Conservation (phyloP, 2,888 invertebrate species). For the Stictocephala bisonia region DNA sequence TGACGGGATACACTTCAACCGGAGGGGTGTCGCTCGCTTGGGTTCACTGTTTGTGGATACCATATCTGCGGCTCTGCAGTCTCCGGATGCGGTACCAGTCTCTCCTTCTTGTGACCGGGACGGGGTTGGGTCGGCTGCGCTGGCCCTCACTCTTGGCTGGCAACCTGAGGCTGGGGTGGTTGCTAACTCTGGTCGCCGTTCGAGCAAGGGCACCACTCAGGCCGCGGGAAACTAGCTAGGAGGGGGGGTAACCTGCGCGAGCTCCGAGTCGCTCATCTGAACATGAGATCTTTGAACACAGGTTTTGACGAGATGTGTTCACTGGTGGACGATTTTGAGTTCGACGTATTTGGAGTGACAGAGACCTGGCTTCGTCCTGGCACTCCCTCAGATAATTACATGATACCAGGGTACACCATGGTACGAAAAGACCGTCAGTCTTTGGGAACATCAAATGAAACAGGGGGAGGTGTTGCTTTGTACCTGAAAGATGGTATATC, state of each 20-base stretch:
- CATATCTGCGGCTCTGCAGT: not conserved
- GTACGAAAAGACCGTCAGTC: too few species aligned
- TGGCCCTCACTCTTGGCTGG: not conserved
- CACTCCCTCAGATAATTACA: too few species aligned
- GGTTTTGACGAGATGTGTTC: slow-evolving; percentile 19
- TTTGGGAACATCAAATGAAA: too few species aligned
- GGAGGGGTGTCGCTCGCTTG: slow-evolving; percentile 2
- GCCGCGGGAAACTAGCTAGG: slow-evolving; percentile 11
- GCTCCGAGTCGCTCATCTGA: not conserved
- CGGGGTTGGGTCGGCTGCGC: not conserved
- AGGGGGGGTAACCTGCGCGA: not conserved
- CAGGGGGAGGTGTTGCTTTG: too few species aligned
- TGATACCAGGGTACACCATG: too few species aligned
- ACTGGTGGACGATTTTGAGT: not conserved
- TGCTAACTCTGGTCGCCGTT: not conserved
- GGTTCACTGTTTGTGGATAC: slow-evolving; percentile 15
- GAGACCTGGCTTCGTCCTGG: too few species aligned
- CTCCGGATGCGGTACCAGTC: not conserved
- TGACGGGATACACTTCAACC: slow-evolving; percentile 14
- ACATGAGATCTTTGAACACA: slow-evolving; percentile 4
- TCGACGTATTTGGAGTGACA: not conserved
- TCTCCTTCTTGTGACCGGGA: not conserved
- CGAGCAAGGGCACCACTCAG: not conserved
- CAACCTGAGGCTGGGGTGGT: not conserved
- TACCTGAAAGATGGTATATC: too few species aligned